These are phyloP conservation scores for Pan troglodytes DNA, from an alignment of 2,113 vertebrate species.

Conservation along the genomic window NHGRI_mPanTro3-v2.1_pri NC_072416.2:71002501-71003000, in stretches of 20 bases:
- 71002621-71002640: slow-evolving; percentile 5
- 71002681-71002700: slow-evolving; percentile 25
- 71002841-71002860: not conserved
- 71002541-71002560: not conserved
- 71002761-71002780: not conserved
- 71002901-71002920: too few species aligned
- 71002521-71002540: not conserved
- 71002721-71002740: not conserved
- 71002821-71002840: not conserved
- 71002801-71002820: not conserved
- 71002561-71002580: not conserved
- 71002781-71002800: not conserved
- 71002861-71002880: not conserved
- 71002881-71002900: too few species aligned
- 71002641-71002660: not conserved
- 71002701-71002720: not conserved
- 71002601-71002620: not conserved
- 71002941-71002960: too few species aligned
- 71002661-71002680: not conserved
- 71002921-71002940: too few species aligned
- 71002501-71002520: slow-evolving; percentile 15
- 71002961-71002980: too few species aligned
- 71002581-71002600: slow-evolving; percentile 30
- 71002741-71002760: not conserved
- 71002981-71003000: too few species aligned